Conservation (phyloP, 2,797 vertebrate genomes). For the Macropus fuliginosus region DNA sequence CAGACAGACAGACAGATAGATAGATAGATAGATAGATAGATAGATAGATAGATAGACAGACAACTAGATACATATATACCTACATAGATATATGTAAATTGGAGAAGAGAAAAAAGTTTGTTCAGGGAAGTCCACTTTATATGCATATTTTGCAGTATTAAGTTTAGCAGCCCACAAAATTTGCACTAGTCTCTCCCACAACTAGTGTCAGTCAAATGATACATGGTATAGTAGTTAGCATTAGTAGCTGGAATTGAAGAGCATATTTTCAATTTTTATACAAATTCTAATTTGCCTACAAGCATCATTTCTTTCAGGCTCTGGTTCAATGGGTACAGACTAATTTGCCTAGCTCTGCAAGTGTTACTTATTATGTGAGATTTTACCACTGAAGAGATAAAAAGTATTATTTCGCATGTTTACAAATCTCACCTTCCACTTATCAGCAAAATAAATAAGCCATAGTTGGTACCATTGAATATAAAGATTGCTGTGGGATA, state of each 20-base stretch:
- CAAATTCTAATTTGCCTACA: slow-evolving; percentile 44
- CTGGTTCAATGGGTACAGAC: not conserved
- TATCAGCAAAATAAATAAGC: slow-evolving; percentile 45
- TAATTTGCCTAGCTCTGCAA: slow-evolving; percentile 53
- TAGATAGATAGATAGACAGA: too few species aligned
- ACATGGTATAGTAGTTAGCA: slow-evolving; percentile 50
- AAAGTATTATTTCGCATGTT: slow-evolving; percentile 47
- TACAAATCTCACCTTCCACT: slow-evolving; percentile 43
- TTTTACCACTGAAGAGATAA: slow-evolving; percentile 36
- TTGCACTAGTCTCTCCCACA: slow-evolving; percentile 50
- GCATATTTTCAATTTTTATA: slow-evolving; percentile 28
- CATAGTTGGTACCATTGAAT: slow-evolving; percentile 39
- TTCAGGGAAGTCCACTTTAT: slow-evolving; percentile 45
- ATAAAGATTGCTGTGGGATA: slow-evolving; percentile 36
- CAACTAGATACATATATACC: too few species aligned
- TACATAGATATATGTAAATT: slow-evolving; percentile 1
- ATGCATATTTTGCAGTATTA: slow-evolving; percentile 53
- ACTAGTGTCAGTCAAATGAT: slow-evolving; percentile 54
- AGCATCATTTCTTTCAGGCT: slow-evolving; percentile 63
- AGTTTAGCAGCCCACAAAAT: slow-evolving; percentile 53
- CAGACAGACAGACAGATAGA: too few species aligned
- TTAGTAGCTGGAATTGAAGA: slow-evolving; percentile 35
- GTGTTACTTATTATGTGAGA: slow-evolving; percentile 33
- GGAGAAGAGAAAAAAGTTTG: not conserved
- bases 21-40: too few species aligned